Evolutionary conservation across 2,888 invertebrate genomes (phyloP), one percentile per base, ranked within the genome.

Genomic region (Sinotaia quadrata): DNA sequence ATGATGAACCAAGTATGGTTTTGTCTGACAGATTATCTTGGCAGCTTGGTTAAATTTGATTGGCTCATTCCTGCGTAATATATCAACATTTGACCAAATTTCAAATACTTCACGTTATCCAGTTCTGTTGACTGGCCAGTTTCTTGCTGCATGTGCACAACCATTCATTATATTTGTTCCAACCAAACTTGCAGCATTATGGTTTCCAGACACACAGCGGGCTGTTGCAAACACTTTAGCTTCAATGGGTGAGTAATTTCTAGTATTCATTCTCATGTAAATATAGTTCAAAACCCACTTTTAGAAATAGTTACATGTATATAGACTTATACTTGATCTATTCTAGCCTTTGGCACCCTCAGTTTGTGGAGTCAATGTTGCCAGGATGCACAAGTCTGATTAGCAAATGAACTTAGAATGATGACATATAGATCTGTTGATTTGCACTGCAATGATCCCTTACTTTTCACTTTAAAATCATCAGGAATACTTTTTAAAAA

Each of bases 161-260:
- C 89, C 90, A 15, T 90, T 90, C 80, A 85, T 89, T 58, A 86
- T 90, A 87, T 89, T 89, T 79, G 83, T 89, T 56, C 89, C 90
- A 4, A 89, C 90, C 12, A 90, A 89, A 80, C 83, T 90, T 61
- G 89, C 90, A 2, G 89, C 88, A 8, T 75, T 86, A 33, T 90
- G 90, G 90, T 90, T 90, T 79, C 82, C 87, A 2, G 88, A 88
- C 57, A 85, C 85, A 34, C 89, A 90, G 76, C 79, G 90, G 56
- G 88, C 88, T 10, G 78, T 89, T 41, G 90, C 90, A 1, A 90
- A 89, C 71, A 89, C 89, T 62, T 68, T 90, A 24, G 88, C 87
- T 24, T 88, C 85, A 18, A 85, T 87, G 83, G 81, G 87, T 87
- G 33, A 69, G 58, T 61, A n/a, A n/a, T n/a, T n/a, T n/a, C n/a